Evolutionary conservation across 2,888 invertebrate species (phyloP).

Genomic region (Polydrusus tereticollis): DNA sequence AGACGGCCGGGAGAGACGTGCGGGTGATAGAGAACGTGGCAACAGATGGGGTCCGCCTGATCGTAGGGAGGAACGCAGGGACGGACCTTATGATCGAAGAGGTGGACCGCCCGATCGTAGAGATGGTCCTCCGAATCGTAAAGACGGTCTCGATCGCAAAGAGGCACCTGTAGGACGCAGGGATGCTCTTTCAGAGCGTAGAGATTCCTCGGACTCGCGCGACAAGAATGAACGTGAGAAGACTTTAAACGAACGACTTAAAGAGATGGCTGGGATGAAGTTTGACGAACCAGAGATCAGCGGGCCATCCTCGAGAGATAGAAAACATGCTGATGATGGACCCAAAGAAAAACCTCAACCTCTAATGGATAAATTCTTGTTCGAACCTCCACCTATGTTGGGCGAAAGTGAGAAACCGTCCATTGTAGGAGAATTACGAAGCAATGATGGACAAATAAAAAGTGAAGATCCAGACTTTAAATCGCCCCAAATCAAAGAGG

Average conservation of each 20-base stretch:
- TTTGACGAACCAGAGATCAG: slow-evolving; percentile 34
- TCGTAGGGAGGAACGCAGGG: slow-evolving; percentile 53
- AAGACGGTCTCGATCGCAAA: slow-evolving; percentile 24
- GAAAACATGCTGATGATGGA: slow-evolving; percentile 40
- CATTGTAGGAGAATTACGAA: not conserved
- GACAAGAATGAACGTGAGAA: slow-evolving; percentile 59
- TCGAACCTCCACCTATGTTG: not conserved
- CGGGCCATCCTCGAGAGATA: slow-evolving; percentile 40
- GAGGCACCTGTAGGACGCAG: slow-evolving; percentile 48
- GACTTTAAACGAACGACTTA: slow-evolving; percentile 59
- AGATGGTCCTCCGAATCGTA: slow-evolving; percentile 8
- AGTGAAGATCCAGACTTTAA: not conserved
- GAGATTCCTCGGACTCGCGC: slow-evolving; percentile 19
- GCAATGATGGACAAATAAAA: not conserved
- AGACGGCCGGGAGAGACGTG: slow-evolving; percentile 50
- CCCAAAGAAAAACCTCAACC: slow-evolving; percentile 3
- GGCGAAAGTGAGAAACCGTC: not conserved
- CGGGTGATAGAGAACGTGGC: slow-evolving; percentile 24
- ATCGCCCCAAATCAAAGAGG: slow-evolving; percentile 7
- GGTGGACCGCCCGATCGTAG: slow-evolving; percentile 50
- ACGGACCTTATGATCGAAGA: slow-evolving; percentile 56
- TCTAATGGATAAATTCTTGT: not conserved
- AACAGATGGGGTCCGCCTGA: slow-evolving; percentile 37
- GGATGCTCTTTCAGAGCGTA: slow-evolving; percentile 41
- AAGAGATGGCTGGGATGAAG: slow-evolving; percentile 61